Base-by-base conservation (phyloP, 2,113 vertebrate genomes). In the Erythrolamprus reginae region DNA sequence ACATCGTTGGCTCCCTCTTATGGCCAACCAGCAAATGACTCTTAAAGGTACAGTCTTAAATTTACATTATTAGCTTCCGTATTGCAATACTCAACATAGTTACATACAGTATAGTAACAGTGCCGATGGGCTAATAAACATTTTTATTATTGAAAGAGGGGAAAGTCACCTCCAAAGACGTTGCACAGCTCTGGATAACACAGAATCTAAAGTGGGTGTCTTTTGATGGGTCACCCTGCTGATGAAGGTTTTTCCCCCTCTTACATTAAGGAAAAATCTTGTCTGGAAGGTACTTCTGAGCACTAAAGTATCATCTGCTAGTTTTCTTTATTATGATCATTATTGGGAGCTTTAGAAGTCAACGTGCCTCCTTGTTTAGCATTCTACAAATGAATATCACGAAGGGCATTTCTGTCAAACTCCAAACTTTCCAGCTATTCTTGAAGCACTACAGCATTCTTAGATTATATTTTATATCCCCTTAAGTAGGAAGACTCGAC, bases 71-170 rank as follows among this genome's bases (percentile, higher is more conserved):
- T n/a, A n/a, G n/a, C n/a, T n/a, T n/a, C n/a, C n/a, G n/a, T n/a
- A n/a, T n/a, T n/a, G n/a, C n/a, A n/a, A n/a, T n/a, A n/a, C n/a
- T n/a, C n/a, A n/a, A n/a, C n/a, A n/a, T n/a, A n/a, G n/a, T n/a
- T n/a, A n/a, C n/a, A n/a, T n/a, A n/a, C n/a, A n/a, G n/a, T n/a
- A n/a, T n/a, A n/a, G n/a, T n/a, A n/a, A n/a, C n/a, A n/a, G n/a
- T n/a, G n/a, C 56, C 82, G 61, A 84, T 90, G 85, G 89, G 86
- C 53, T 89, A 88, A 90, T 70, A 90, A 84, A 90, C 53, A 88
- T 15, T 42, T 33, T 82, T 90, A 88, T 88, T 88, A 83, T 90
- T 77, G 92, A 89, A 91, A 48, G 42, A 13, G 53, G 55, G 3
- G 13, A 6, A 58, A 70, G 83, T 86, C 58, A 92, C 82, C 84